A percentile compares a stretch with the other conserved stretches of the same genome.
These are phyloP conservation scores for Papilio xuthus DNA, from an alignment of 1,140 invertebrate genomes.

Conservation along the genomic window DNA sequence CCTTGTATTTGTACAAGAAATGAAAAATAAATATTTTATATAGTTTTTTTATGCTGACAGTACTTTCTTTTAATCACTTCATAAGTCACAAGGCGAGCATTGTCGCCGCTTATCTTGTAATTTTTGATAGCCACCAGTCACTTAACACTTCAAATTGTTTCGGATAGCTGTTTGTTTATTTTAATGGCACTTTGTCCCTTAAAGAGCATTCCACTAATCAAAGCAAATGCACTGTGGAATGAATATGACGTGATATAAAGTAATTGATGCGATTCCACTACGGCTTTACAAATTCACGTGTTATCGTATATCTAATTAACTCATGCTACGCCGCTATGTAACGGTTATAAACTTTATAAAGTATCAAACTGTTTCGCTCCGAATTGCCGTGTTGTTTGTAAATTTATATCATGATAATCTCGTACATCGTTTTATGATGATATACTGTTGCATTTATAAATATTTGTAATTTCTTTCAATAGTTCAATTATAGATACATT, in stretches of 20 bases:
- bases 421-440: not conserved
- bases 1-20: not conserved
- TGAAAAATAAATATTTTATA: not conserved
- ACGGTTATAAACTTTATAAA: slow-evolving; percentile 33
- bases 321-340: slow-evolving; percentile 22
- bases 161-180: slow-evolving; percentile 78
- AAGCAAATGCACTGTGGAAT: slow-evolving; percentile 73
- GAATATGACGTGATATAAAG: slow-evolving; percentile 75
- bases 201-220: slow-evolving; percentile 80
- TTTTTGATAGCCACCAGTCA: slow-evolving; percentile 80
- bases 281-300: slow-evolving; percentile 34
- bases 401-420: slow-evolving; percentile 9
- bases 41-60: slow-evolving; percentile 53
- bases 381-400: slow-evolving; percentile 1
- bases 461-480: not conserved
- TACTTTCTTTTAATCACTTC: slow-evolving; percentile 77
- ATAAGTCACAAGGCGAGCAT: slow-evolving; percentile 75
- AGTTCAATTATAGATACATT: not conserved
- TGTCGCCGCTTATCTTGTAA: slow-evolving; percentile 76
- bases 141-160: slow-evolving; percentile 80
- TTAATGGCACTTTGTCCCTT: slow-evolving; percentile 70
- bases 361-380: slow-evolving; percentile 18
- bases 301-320: slow-evolving; percentile 39
- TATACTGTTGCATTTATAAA: not conserved
- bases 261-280: slow-evolving; percentile 59